Evolutionary conservation across 1,140 invertebrate genomes (phyloP).

Genomic region (Xylocopa sonorina): DNA sequence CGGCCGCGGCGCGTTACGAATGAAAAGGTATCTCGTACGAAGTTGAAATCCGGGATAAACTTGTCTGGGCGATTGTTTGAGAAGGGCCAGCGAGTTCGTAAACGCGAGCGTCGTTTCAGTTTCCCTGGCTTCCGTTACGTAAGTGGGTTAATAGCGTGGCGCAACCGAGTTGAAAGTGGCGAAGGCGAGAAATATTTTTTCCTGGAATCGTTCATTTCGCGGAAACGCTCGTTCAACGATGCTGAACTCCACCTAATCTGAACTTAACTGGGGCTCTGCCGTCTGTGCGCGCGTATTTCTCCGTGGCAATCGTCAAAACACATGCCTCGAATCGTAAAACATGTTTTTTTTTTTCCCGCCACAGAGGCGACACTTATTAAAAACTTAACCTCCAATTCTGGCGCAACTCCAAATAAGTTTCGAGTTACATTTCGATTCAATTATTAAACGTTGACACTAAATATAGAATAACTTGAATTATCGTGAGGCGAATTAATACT

Average conservation of each 20-base stretch:
- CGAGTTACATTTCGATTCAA: too few relatives aligned
- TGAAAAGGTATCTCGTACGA: conserved; percentile 4
- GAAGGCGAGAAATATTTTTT: background rate
- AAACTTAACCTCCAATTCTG: too few relatives aligned
- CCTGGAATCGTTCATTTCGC: background rate
- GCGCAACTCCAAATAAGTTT: too few relatives aligned
- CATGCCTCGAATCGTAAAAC: background rate
- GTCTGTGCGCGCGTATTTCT: background rate
- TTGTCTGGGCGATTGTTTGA: background rate
- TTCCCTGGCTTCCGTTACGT: too few relatives aligned
- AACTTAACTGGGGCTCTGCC: background rate
- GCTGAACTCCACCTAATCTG: background rate
- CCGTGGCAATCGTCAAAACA: background rate
- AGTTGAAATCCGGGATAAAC: background rate
- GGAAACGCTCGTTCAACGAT: background rate
- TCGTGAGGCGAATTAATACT: too few relatives aligned
- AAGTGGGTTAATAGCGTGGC: too few relatives aligned
- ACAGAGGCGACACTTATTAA: too few relatives aligned
- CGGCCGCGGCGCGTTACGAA: background rate
- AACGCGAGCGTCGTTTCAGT: background rate
- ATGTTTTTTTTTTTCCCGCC: background rate
- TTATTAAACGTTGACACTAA: too few relatives aligned
- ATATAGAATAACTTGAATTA: too few relatives aligned
- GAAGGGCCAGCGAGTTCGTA: background rate
- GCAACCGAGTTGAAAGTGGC: background rate